Evolutionary conservation across 2,113 vertebrate genomes (phyloP).

Genomic region (Rhineura floridana): DNA sequence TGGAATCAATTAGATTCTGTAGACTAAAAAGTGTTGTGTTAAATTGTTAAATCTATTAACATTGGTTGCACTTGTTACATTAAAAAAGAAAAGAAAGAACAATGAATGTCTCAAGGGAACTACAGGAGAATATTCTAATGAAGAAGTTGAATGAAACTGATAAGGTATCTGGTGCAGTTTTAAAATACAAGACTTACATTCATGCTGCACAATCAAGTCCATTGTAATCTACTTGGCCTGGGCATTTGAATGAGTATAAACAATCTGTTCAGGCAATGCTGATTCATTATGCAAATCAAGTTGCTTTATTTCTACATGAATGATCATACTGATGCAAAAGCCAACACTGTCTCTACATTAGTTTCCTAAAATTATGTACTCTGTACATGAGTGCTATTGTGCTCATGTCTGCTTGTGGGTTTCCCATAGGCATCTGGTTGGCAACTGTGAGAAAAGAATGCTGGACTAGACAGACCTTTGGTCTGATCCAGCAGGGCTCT

Average conservation of each 20-base stretch:
- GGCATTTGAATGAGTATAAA: neutral
- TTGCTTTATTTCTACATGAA: constrained; percentile 34
- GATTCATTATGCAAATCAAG: constrained; percentile 10
- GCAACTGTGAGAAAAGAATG: neutral
- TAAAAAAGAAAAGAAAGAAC: neutral
- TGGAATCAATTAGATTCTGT: neutral
- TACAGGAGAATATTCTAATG: neutral
- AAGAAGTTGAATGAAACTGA: neutral
- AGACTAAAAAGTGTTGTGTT: neutral
- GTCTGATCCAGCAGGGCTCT: neutral
- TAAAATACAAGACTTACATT: neutral
- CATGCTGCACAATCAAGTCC: neutral
- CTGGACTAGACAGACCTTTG: neutral
- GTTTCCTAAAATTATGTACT: neutral
- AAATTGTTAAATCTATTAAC: neutral
- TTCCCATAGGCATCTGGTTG: no score
- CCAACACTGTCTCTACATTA: constrained; percentile 16
- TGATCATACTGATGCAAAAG: constrained; percentile 12
- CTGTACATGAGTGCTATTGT: neutral
- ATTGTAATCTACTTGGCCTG: neutral
- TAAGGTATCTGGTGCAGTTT: neutral
- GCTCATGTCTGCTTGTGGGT: neutral
- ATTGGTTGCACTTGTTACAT: neutral
- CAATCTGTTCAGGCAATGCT: constrained; percentile 16
- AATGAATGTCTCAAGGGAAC: neutral